Evolutionary conservation across 2,797 vertebrate genomes (phyloP), one percentile per base, ranked within the genome.

Genomic region (Phrynocephalus vlangalii): DNA sequence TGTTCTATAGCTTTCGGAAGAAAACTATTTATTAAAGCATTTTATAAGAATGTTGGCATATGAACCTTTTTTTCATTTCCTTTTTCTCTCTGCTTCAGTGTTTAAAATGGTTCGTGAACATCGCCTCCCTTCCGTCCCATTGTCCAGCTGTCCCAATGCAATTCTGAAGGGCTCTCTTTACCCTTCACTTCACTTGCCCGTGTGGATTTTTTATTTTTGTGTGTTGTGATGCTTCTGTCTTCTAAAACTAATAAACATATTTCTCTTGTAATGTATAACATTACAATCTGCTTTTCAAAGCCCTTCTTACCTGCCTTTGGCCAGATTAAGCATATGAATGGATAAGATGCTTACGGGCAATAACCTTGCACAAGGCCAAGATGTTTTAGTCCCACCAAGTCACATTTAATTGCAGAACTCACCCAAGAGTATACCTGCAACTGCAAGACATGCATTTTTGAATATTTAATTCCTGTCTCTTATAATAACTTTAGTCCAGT

Each of bases 11-110:
- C 93, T 96, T 96, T 96, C 93, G 92, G 93, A 96, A 95, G 95
- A 96, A 97, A 97, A 97, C 95, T 98, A 98, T 98, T 98, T 98
- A 98, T 98, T 98, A 98, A 98, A 98, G 97, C 97, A 97, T 98
- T 98, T 98, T 98, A 97, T 98, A 98, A 97, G 95, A 96, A 97
- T 92, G 94, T 96, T 95, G 94, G 92, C 94, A 92, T 91, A 94
- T 93, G 91, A 94, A 94, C 93, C 93, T 95, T 94, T 95, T 87
- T 95, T 95, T 93, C 92, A 5, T 20, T 77, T 9, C 18, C 30
- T 92, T 92, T 94, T 93, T 93, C 93, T 92, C 94, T 93, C 91
- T 92, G 92, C 92, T 93, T 18, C 84, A 94, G 94, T 93, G 93
- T 87, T 94, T 93, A 92, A 91, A 93, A 90, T 94, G 92, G 67